Conservation (phyloP, 2,113 vertebrate genomes). For the Engraulis encrasicolus region DNA sequence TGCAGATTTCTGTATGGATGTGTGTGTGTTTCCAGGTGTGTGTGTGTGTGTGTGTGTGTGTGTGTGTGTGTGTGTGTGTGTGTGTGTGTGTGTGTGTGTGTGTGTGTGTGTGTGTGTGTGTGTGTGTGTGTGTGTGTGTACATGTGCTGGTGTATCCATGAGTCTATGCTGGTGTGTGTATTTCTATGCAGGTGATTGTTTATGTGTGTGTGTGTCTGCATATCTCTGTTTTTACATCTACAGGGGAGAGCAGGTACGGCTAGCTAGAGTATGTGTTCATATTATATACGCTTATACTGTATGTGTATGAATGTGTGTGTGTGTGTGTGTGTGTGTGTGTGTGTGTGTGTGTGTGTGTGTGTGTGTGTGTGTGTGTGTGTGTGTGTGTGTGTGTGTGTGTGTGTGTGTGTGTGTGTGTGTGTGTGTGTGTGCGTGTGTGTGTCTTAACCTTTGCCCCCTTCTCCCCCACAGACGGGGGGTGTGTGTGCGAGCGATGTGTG, state of each 20-base stretch:
- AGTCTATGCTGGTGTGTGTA: no score
- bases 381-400: not conserved
- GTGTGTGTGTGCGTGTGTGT: not conserved
- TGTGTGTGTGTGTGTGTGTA: not conserved
- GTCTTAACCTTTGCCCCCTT: not conserved
- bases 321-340: no score
- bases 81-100: not conserved
- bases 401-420: not conserved
- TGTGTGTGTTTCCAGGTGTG: not conserved
- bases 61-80: not conserved
- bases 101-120: not conserved
- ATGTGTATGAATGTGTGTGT: no score
- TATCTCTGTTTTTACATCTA: no score
- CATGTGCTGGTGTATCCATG: not conserved
- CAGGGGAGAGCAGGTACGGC: no score
- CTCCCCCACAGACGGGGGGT: conserved; percentile 28
- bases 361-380: not conserved
- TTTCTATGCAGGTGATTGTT: no score
- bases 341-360: no score
- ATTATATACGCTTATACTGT: no score
- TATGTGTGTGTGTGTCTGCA: no score
- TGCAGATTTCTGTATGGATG: not conserved
- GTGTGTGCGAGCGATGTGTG: conserved; percentile 81
- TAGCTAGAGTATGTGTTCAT: no score
- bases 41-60: not conserved